phyloP scores from a whole-genome alignment of 2,113 vertebrate genomes.

The Morone saxatilis region DNA sequence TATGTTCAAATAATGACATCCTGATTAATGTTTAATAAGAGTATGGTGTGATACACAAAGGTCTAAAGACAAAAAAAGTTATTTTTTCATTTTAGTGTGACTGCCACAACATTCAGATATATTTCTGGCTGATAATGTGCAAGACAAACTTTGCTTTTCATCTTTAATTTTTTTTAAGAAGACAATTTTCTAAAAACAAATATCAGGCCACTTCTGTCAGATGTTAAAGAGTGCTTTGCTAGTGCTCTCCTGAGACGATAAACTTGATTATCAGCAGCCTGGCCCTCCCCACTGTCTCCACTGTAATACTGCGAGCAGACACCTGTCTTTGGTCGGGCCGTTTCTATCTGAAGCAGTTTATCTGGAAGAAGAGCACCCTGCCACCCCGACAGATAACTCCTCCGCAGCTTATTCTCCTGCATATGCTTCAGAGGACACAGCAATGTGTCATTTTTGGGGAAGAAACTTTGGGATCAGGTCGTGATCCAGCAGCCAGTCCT shows the following conservation, averaged over 20 bases:
- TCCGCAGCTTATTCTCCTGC: conserved; percentile 31
- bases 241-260: conserved; percentile 35
- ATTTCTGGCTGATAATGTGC: background rate
- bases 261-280: conserved; percentile 65
- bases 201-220: background rate
- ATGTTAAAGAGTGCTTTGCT: conserved; percentile 22
- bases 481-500: background rate
- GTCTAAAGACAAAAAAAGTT: background rate
- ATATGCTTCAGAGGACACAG: conserved; percentile 12
- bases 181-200: background rate
- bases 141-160: background rate
- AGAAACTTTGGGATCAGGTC: background rate
- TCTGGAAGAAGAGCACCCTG: conserved; percentile 38
- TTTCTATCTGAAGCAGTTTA: conserved; percentile 40
- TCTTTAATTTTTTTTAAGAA: too few species aligned
- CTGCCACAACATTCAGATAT: background rate
- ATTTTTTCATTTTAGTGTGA: background rate
- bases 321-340: conserved; percentile 40
- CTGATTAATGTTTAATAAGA: background rate
- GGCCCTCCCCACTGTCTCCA: conserved; percentile 30
- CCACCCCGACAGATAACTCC: conserved; percentile 54
- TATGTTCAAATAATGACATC: background rate
- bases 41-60: background rate
- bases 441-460: conserved; percentile 3
- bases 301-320: conserved; percentile 56